Base-by-base conservation (phyloP, 2,113 vertebrate genomes). In the Tragelaphus scriptus region DNA sequence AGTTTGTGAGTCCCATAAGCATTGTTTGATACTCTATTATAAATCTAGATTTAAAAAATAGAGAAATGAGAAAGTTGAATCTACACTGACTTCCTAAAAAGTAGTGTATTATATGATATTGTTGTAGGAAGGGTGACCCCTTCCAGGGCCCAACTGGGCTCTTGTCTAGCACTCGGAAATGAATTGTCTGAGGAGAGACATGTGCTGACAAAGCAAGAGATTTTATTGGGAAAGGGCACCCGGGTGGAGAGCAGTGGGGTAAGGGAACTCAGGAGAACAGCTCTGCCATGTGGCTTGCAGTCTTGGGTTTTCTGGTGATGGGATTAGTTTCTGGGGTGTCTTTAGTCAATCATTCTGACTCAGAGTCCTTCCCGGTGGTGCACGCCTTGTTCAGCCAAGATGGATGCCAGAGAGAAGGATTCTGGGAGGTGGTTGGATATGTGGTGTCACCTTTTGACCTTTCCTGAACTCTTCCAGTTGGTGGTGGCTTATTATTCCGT, bases 251-350 rank as follows among this genome's bases (percentile, higher is more conserved):
- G 68, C 19, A 12, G 19, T 3, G 12, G n/a, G 19, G n/a, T 12
- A 23, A 23, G 5, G 68, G 68, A 71, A 12, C 19, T n/a, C 19
- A 40, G n/a, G n/a, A 71, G 68, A 36, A 40, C 10, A 3, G n/a
- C 68, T 71, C 19, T 36, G 68, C 68, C 2, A 0, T 0, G 9
- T 40, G 68, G 19, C 9, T 71, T 2, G 2, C 9, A 40, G 19
- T 40, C 19, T 40, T 4, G 1, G 10, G n/a, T 40, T 40, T 75
- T 75, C 12, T 40, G 68, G n/a, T 75, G n/a, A 75, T 23, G 68
- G 2, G 10, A 75, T 75, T 75, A 40, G 19, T 71, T 71, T 71
- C 65, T 0, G 4, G 32, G n/a, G 23, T 1, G n/a, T 40, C 68
- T 75, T 40, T 75, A 21, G 68, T 19, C 19, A 75, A 23, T 40